Evolutionary conservation across 1,140 invertebrate species (phyloP).

Genomic region (Stegodyphus mimosarum): DNA sequence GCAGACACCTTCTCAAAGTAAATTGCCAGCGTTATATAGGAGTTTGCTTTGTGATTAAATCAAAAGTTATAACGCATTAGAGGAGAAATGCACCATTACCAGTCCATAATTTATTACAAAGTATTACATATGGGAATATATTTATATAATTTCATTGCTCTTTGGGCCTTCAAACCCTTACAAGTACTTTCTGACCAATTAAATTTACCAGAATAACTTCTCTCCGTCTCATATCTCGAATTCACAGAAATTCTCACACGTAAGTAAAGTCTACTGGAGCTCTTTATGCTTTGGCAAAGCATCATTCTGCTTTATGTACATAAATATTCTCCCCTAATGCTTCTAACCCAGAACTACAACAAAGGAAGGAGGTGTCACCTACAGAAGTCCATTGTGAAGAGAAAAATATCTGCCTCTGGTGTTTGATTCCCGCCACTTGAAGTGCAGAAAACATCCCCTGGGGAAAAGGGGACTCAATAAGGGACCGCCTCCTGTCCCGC

Average conservation of each 20-base stretch:
- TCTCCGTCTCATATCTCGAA: not conserved
- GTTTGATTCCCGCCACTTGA: constrained; percentile 42
- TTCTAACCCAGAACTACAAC: not conserved
- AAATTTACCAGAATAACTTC: not conserved
- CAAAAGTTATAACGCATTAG: no score
- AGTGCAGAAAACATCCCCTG: not conserved
- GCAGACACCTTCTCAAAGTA: no score
- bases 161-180: no score
- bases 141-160: no score
- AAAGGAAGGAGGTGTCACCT: constrained; percentile 24
- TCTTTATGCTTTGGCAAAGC: not conserved
- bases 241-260: not conserved
- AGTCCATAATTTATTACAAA: no score
- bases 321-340: not conserved
- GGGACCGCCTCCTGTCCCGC: constrained; percentile 17
- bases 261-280: not conserved
- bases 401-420: constrained; percentile 12
- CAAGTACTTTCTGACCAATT: not conserved
- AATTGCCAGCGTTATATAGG: no score
- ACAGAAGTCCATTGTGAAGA: constrained; percentile 7
- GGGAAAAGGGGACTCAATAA: not conserved
- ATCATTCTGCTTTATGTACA: no score
- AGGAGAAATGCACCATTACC: no score
- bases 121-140: no score
- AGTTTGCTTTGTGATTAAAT: no score